phyloP scores from a whole-genome alignment of 1,140 invertebrate species.

The Chionoecetes opilio region DNA sequence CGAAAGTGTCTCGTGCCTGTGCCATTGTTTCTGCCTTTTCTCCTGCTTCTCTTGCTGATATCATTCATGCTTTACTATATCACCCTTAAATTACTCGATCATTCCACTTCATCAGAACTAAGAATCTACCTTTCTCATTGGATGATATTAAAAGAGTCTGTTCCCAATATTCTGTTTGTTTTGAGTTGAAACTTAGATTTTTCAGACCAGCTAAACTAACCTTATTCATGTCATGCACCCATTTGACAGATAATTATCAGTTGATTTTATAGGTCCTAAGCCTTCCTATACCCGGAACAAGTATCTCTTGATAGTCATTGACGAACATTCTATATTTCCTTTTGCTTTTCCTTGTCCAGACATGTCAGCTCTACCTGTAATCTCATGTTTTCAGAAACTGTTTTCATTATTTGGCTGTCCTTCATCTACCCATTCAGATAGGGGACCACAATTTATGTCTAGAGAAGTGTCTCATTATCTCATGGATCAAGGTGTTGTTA shows the following conservation, averaged over 20 bases:
- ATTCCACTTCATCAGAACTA: no score
- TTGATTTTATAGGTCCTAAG: neutral
- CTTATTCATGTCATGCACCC: no score
- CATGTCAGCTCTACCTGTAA: neutral
- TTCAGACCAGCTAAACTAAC: neutral
- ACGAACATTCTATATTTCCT: neutral
- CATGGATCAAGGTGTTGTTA: neutral
- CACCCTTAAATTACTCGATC: neutral
- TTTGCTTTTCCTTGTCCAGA: slow-evolving; percentile 34
- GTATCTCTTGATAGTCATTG: neutral
- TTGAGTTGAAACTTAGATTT: neutral
- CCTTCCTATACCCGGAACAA: neutral
- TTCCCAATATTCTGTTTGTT: neutral
- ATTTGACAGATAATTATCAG: no score
- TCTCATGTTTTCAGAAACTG: no score
- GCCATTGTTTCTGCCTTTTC: neutral
- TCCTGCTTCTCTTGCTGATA: neutral
- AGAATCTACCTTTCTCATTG: no score
- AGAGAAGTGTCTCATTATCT: neutral
- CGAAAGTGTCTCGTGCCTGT: neutral
- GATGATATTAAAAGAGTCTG: neutral
- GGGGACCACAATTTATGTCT: neutral
- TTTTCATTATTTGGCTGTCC: slow-evolving; percentile 33
- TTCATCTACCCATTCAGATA: neutral
- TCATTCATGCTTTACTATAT: neutral